These are phyloP conservation scores for Cephus pulcher DNA, from an alignment of 2,888 invertebrate species.

Conservation along the genomic window DNA sequence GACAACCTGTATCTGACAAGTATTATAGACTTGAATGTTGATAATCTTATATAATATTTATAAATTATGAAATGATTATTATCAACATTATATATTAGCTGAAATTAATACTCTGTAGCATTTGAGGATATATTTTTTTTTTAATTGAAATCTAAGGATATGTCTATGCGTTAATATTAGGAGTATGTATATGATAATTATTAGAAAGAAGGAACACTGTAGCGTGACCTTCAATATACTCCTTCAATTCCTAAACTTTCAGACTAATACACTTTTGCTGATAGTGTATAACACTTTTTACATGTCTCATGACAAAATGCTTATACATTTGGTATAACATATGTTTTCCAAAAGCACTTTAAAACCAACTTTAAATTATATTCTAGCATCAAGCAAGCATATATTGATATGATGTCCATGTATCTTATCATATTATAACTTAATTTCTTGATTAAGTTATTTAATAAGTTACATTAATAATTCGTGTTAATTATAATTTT, in stretches of 20 bases:
- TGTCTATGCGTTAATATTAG: not conserved
- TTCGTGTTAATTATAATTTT: not conserved
- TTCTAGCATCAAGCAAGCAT: not conserved
- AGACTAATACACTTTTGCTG: not conserved
- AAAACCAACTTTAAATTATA: not conserved
- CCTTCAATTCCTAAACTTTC: not conserved
- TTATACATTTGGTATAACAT: not conserved
- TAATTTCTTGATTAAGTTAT: not conserved
- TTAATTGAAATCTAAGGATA: not conserved
- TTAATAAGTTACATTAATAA: not conserved
- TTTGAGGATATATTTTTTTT: too few species aligned
- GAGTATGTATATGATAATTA: not conserved
- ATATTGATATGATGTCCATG: not conserved
- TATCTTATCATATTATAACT: not conserved
- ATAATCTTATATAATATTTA: not conserved
- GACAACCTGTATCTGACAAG: not conserved
- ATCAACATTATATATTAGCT: not conserved
- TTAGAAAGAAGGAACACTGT: not conserved
- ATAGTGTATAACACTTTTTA: not conserved
- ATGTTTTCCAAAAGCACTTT: not conserved
- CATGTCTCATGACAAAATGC: not conserved
- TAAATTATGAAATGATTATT: not conserved
- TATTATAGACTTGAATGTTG: not conserved
- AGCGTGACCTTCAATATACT: not conserved
- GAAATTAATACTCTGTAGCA: not conserved